These are phyloP conservation scores for Volucella inflata DNA, from an alignment of 2,888 invertebrate genomes.

Conservation along the genomic window DNA sequence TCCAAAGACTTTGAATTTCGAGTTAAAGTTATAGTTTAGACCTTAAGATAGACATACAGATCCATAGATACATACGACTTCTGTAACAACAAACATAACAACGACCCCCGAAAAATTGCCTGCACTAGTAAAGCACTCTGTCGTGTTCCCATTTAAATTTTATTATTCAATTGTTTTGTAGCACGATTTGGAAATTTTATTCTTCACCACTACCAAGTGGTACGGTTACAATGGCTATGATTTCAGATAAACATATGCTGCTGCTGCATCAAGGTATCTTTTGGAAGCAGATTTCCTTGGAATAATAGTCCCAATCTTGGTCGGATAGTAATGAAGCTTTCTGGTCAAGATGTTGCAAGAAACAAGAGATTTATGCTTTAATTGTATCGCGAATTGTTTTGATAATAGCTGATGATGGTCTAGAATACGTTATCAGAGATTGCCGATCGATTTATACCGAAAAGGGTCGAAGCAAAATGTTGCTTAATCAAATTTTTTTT, in stretches of 20 bases:
- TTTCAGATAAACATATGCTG: conserved; percentile 50
- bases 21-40: too few relatives aligned
- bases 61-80: background rate
- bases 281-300: conserved; percentile 1
- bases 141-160: conserved; percentile 74
- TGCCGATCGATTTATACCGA: conserved; percentile 52
- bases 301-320: conserved; percentile 2
- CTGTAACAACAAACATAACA: conserved; percentile 25
- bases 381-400: conserved; percentile 54
- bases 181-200: conserved; percentile 72
- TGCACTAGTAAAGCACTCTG: conserved; percentile 24
- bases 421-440: conserved; percentile 40
- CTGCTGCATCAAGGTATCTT: conserved; percentile 26
- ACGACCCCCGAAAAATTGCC: conserved; percentile 54
- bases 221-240: conserved; percentile 49
- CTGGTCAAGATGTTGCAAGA: conserved; percentile 65
- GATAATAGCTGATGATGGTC: background rate
- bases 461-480: conserved; percentile 29
- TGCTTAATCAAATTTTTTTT: conserved; percentile 18
- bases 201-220: conserved; percentile 30
- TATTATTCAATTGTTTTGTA: conserved; percentile 74
- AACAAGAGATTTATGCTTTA: conserved; percentile 65
- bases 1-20: too few relatives aligned
- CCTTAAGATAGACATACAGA: conserved; percentile 1
- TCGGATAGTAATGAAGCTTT: conserved; percentile 20